A percentile compares a stretch with the other conserved stretches of the same genome.
phyloP scores from a whole-genome alignment of 2,888 invertebrate genomes.

The Muschampia plurimacula region DNA sequence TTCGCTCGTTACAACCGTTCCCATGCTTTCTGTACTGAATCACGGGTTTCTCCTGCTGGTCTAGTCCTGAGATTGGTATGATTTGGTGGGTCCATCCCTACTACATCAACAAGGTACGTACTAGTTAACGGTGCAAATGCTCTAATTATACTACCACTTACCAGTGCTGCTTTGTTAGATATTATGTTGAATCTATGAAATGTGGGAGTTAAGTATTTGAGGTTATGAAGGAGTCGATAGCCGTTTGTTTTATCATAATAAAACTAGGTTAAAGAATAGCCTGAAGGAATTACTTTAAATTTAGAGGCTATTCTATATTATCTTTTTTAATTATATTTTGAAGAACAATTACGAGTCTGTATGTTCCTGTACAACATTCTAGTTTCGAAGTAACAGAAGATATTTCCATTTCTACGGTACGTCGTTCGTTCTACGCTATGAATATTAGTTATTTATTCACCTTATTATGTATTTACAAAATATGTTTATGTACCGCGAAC shows the following conservation, averaged over 20 bases:
- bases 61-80: slow-evolving; percentile 62
- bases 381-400: too few species aligned
- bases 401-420: too few species aligned
- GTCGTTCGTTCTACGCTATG: too few species aligned
- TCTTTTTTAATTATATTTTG: too few species aligned
- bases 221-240: neutral
- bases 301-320: too few species aligned
- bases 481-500: neutral
- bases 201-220: neutral
- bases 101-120: slow-evolving; percentile 26
- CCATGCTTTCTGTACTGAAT: slow-evolving; percentile 60
- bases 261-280: too few species aligned
- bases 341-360: too few species aligned
- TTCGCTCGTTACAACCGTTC: slow-evolving; percentile 76
- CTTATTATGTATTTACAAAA: neutral
- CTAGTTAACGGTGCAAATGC: slow-evolving; percentile 13
- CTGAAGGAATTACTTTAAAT: too few species aligned
- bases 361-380: too few species aligned
- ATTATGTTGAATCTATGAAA: slow-evolving; percentile 12
- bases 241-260: neutral
- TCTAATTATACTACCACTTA: slow-evolving; percentile 9
- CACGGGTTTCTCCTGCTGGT: slow-evolving; percentile 40
- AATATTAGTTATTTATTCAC: too few species aligned
- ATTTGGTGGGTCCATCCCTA: slow-evolving; percentile 61
- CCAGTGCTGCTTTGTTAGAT: slow-evolving; percentile 2